Conservation (phyloP, 2,113 vertebrate genomes). For the Artemisiospiza belli region DNA sequence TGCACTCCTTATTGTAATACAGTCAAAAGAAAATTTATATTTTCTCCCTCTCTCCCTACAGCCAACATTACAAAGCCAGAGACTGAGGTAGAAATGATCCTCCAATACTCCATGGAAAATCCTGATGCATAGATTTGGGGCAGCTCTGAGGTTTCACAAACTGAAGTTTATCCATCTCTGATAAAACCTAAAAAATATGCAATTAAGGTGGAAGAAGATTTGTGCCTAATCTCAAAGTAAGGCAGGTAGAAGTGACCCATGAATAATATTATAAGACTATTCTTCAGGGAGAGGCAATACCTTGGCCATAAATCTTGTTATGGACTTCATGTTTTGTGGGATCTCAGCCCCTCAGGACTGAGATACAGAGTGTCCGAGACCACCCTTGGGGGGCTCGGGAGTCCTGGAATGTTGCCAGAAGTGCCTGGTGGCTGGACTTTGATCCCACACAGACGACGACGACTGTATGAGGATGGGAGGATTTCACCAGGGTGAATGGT, state of each 20-base stretch:
- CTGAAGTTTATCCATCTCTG: not conserved
- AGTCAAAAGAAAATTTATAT: not conserved
- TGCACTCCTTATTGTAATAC: not conserved
- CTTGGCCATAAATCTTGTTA: not conserved
- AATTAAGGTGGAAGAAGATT: not conserved
- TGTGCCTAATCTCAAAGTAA: not conserved
- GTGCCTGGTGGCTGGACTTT: too few species aligned
- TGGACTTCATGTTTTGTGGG: too few species aligned
- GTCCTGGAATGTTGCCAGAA: too few species aligned
- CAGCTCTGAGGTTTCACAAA: not conserved
- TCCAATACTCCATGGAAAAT: not conserved
- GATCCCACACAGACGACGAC: too few species aligned
- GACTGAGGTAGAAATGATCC: accelerated
- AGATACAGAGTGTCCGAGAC: too few species aligned
- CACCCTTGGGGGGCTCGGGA: too few species aligned
- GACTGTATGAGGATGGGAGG: too few species aligned
- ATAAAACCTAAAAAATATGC: not conserved
- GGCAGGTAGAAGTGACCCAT: not conserved
- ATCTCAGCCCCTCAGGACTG: too few species aligned
- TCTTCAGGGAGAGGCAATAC: not conserved
- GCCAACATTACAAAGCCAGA: not conserved
- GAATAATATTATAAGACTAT: not conserved
- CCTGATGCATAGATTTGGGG: not conserved
- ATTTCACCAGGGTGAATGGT: too few species aligned
- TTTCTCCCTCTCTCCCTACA: not conserved